Percentiles rank a stretch among this genome's conserved stretches.
These are phyloP conservation scores for Drosophila recens DNA, from an alignment of 2,888 invertebrate genomes.

Conservation along the genomic window DNA sequence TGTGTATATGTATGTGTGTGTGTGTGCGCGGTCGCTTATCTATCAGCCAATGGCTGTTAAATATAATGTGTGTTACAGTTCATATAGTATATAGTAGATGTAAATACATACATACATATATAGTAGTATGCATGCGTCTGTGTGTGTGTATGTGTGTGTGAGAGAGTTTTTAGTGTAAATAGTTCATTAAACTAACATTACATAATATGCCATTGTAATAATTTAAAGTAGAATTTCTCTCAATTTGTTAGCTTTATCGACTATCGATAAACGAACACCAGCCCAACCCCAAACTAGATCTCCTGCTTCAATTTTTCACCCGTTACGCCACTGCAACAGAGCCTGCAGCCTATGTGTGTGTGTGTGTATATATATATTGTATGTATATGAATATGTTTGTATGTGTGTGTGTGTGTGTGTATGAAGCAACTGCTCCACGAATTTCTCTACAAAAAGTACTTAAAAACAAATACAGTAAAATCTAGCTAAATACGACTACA, in stretches of 20 bases:
- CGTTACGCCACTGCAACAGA: conserved; percentile 46
- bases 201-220: conserved; percentile 60
- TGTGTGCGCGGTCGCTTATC: neutral
- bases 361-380: conserved; percentile 4
- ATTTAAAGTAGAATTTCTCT: conserved; percentile 59
- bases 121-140: conserved; percentile 17
- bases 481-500: conserved; percentile 64
- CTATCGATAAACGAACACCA: conserved; percentile 18
- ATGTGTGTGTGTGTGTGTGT: conserved; percentile 33
- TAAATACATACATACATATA: conserved; percentile 18
- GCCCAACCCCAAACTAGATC: conserved; percentile 6
- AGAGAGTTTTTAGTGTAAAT: conserved; percentile 32
- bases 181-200: conserved; percentile 62
- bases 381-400: conserved; percentile 28
- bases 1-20: conserved; percentile 7
- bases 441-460: conserved; percentile 64
- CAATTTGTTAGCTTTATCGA: conserved; percentile 25
- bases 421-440: conserved; percentile 28
- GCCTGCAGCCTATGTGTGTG: conserved; percentile 30
- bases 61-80: conserved; percentile 21
- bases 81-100: conserved; percentile 4
- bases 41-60: conserved; percentile 4
- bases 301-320: conserved; percentile 15
- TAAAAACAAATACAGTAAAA: conserved; percentile 53
- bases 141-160: conserved; percentile 11